A percentile compares a stretch with the other conserved stretches of the same genome.
Conservation (phyloP, 2,888 invertebrate species). For the Idaea aversata region DNA sequence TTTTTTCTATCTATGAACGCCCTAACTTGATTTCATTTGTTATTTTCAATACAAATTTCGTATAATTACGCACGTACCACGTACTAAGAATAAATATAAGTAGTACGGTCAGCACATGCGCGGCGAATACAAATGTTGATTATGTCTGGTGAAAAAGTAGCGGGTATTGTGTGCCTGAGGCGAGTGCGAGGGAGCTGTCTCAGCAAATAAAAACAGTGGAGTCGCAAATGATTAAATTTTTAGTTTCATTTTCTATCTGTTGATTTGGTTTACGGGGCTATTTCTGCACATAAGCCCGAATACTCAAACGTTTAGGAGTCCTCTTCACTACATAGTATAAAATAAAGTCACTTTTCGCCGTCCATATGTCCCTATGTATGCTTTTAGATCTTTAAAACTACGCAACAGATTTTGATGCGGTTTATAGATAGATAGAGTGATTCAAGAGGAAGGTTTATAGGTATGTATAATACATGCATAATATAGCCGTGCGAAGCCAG, state of each 20-base stretch:
- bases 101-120: constrained; percentile 35
- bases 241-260: background rate
- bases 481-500: too few species aligned
- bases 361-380: too few species aligned
- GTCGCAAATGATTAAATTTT: background rate
- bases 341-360: too few species aligned
- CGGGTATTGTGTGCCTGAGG: constrained; percentile 68
- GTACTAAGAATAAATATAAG: constrained; percentile 8
- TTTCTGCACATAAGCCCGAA: background rate
- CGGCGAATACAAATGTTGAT: constrained; percentile 76
- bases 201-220: constrained; percentile 21
- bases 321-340: too few species aligned
- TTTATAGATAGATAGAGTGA: too few species aligned
- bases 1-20: too few species aligned
- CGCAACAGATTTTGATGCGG: too few species aligned
- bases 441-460: too few species aligned
- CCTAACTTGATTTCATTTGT: background rate
- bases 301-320: too few species aligned
- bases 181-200: constrained; percentile 64
- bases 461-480: too few species aligned
- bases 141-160: constrained; percentile 73
- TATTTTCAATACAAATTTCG: constrained; percentile 15
- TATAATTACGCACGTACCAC: constrained; percentile 20
- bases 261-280: background rate
- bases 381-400: too few species aligned